Percentiles rank a stretch among this genome's conserved stretches.
Evolutionary conservation across 2,113 vertebrate species (phyloP).

Genomic region (Corydoras sp.): DNA sequence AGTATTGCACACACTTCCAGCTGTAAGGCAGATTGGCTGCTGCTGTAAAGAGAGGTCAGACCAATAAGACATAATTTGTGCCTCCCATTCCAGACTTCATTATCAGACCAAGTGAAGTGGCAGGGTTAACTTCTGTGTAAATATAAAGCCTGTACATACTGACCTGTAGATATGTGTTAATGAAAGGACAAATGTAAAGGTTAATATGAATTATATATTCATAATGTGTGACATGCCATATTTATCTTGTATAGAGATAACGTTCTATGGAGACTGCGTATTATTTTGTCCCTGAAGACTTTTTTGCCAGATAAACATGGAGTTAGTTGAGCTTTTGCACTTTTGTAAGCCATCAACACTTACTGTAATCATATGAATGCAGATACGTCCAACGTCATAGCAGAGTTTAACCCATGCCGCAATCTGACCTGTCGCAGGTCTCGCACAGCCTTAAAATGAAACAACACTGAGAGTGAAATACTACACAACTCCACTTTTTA

Average conservation of each 20-base stretch:
- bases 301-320: slow-evolving; percentile 56
- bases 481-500: slow-evolving; percentile 1
- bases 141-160: slow-evolving; percentile 68
- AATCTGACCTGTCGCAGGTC: slow-evolving; percentile 18
- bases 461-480: slow-evolving; percentile 12
- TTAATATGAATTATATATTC: slow-evolving; percentile 67
- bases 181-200: slow-evolving; percentile 64
- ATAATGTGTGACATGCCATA: slow-evolving; percentile 67
- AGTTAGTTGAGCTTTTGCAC: slow-evolving; percentile 49
- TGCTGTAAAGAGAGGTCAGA: slow-evolving; percentile 19
- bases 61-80: slow-evolving; percentile 17
- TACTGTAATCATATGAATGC: slow-evolving; percentile 29
- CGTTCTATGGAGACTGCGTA: slow-evolving; percentile 57
- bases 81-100: slow-evolving; percentile 25
- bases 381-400: slow-evolving; percentile 16
- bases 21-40: slow-evolving; percentile 8
- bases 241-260: slow-evolving; percentile 66
- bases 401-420: slow-evolving; percentile 15
- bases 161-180: slow-evolving; percentile 67
- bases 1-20: slow-evolving; percentile 11
- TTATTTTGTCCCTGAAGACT: slow-evolving; percentile 68
- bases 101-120: slow-evolving; percentile 21
- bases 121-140: slow-evolving; percentile 52
- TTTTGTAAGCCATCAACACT: slow-evolving; percentile 53
- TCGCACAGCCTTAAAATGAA: slow-evolving; percentile 34